These are phyloP conservation scores for Myioborus melanocephalus DNA, from an alignment of 2,797 vertebrate species.

Conservation along the genomic window DNA sequence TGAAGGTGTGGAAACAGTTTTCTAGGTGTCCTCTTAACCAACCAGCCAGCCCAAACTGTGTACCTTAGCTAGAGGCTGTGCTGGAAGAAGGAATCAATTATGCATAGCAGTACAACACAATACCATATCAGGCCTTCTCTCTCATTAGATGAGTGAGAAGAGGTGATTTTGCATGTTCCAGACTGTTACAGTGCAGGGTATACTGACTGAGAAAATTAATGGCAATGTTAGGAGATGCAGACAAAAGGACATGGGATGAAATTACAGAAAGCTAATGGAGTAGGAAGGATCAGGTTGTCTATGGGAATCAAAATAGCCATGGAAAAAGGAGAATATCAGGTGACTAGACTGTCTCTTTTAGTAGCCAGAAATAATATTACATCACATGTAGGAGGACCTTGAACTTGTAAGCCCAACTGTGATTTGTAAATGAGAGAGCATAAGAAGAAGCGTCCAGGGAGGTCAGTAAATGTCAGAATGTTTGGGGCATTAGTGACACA, in stretches of 20 bases:
- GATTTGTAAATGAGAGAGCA: neutral
- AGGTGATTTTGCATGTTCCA: conserved; percentile 6
- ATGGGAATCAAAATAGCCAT: neutral
- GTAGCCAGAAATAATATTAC: neutral
- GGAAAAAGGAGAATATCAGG: neutral
- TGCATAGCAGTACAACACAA: neutral
- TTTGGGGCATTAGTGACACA: neutral
- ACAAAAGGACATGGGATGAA: conserved; percentile 11
- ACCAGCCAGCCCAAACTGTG: neutral
- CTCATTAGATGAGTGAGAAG: neutral
- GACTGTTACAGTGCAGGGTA: neutral
- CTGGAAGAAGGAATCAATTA: conserved; percentile 5
- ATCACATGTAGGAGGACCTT: neutral
- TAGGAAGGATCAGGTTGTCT: neutral
- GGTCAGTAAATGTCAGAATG: neutral
- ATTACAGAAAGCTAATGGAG: conserved; percentile 16
- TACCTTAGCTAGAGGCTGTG: neutral
- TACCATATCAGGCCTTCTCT: neutral
- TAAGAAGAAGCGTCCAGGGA: neutral
- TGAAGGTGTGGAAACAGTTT: neutral
- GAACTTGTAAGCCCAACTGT: neutral
- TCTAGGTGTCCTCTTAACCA: neutral
- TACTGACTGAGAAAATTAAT: neutral
- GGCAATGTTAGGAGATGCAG: neutral
- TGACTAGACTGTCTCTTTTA: neutral